Percentiles rank a stretch among this genome's conserved stretches.
phyloP scores from a whole-genome alignment of 2,113 vertebrate genomes.

The Excalfactoria chinensis region DNA sequence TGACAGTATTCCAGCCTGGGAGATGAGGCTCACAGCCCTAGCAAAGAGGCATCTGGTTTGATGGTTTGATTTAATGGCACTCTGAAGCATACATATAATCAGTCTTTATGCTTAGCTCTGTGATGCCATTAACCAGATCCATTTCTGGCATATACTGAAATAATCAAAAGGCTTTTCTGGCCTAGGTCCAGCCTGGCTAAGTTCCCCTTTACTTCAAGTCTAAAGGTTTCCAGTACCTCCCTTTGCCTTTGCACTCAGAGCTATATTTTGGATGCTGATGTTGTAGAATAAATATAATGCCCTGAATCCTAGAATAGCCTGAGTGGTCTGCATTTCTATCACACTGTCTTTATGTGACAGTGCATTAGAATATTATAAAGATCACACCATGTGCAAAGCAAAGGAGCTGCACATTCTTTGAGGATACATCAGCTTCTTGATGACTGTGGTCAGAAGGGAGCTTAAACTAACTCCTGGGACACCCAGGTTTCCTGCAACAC shows the following conservation, averaged over 20 bases:
- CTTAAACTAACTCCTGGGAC: neutral
- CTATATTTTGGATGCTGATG: neutral
- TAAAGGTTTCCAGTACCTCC: neutral
- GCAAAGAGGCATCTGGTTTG: neutral
- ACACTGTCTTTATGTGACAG: neutral
- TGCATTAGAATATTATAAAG: neutral
- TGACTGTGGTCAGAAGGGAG: neutral
- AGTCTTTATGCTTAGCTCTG: neutral
- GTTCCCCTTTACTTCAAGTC: neutral
- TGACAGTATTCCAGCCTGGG: neutral
- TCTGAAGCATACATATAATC: neutral
- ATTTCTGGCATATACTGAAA: neutral
- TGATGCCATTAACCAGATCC: neutral
- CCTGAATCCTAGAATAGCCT: neutral
- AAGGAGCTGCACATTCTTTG: neutral
- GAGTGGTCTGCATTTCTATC: neutral
- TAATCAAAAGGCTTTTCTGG: neutral
- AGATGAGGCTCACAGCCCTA: neutral
- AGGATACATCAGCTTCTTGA: neutral
- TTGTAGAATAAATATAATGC: neutral
- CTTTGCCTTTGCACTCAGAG: neutral
- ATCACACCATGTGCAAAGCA: neutral
- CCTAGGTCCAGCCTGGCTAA: neutral
- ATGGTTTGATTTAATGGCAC: neutral
- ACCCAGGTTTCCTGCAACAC: neutral